Percentiles rank a stretch among this genome's conserved stretches.
Evolutionary conservation across 2,888 invertebrate genomes (phyloP).

Genomic region (Drosophila paranaensis): DNA sequence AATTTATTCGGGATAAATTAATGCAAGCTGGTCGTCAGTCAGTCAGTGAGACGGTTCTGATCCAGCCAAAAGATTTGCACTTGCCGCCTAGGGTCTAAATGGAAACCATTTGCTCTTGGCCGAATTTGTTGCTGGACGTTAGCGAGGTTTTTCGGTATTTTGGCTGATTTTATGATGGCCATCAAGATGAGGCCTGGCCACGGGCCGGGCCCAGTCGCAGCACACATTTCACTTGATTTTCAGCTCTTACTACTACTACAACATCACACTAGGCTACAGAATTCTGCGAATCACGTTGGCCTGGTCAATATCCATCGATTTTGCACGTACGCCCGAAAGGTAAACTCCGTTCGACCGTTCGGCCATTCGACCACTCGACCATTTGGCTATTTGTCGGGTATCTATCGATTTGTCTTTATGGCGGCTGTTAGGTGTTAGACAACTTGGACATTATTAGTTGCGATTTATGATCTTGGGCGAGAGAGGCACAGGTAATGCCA

Average conservation of each 20-base stretch:
- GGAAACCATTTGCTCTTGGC: conserved; percentile 64
- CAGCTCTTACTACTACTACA: conserved; percentile 10
- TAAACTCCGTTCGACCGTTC: conserved; percentile 35
- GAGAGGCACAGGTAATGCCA: conserved; percentile 66
- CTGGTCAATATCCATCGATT: conserved; percentile 47
- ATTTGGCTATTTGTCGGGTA: conserved; percentile 39
- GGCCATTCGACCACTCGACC: not conserved
- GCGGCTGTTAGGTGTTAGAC: conserved; percentile 69
- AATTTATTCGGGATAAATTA: conserved; percentile 40
- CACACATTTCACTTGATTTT: conserved; percentile 22
- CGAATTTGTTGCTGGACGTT: conserved; percentile 31
- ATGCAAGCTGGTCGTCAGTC: conserved; percentile 52
- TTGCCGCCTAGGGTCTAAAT: conserved; percentile 65
- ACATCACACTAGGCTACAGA: conserved; percentile 25
- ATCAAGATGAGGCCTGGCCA: conserved; percentile 44
- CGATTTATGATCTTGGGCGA: conserved; percentile 61
- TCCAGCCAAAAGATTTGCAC: conserved; percentile 65
- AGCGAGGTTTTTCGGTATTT: conserved; percentile 37
- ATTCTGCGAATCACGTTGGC: conserved; percentile 64
- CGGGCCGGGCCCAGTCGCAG: conserved; percentile 3
- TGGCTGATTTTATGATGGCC: conserved; percentile 62
- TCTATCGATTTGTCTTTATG: conserved; percentile 59
- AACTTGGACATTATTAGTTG: conserved; percentile 77
- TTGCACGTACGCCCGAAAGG: conserved; percentile 51
- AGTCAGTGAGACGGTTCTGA: conserved; percentile 50